Conservation (phyloP, 1,140 invertebrate genomes). For the Lerema accius region DNA sequence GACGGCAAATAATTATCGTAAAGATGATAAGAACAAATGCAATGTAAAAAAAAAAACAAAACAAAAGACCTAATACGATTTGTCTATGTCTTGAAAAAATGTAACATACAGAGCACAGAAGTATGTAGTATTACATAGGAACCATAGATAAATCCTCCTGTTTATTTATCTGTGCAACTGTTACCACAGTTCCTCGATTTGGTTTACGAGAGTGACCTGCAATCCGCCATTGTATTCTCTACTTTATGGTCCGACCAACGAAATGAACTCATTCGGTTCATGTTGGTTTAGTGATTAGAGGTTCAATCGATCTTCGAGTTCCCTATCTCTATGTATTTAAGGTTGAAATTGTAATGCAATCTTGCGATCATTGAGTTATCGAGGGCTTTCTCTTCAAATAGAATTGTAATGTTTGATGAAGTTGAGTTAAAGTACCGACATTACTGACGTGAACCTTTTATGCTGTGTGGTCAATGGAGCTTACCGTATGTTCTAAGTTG, state of each 20-base stretch:
- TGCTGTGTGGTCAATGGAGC: no score
- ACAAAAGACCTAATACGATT: not conserved
- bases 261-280: constrained; percentile 34
- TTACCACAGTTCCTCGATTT: constrained; percentile 36
- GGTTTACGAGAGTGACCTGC: constrained; percentile 40
- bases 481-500: no score
- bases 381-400: constrained; percentile 23
- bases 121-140: no score
- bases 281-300: constrained; percentile 31
- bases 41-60: no score
- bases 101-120: constrained; percentile 13
- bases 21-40: no score
- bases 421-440: not conserved
- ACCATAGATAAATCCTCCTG: constrained; percentile 23
- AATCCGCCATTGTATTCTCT: constrained; percentile 42
- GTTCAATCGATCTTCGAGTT: constrained; percentile 2
- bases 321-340: not conserved
- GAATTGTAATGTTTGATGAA: constrained; percentile 21
- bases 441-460: no score
- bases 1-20: no score
- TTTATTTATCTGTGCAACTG: constrained; percentile 34
- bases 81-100: not conserved
- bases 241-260: constrained; percentile 25
- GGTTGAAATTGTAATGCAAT: constrained; percentile 6
- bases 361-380: constrained; percentile 22